Conservation (phyloP, 2,888 invertebrate genomes). For the Hyposoter didymator region DNA sequence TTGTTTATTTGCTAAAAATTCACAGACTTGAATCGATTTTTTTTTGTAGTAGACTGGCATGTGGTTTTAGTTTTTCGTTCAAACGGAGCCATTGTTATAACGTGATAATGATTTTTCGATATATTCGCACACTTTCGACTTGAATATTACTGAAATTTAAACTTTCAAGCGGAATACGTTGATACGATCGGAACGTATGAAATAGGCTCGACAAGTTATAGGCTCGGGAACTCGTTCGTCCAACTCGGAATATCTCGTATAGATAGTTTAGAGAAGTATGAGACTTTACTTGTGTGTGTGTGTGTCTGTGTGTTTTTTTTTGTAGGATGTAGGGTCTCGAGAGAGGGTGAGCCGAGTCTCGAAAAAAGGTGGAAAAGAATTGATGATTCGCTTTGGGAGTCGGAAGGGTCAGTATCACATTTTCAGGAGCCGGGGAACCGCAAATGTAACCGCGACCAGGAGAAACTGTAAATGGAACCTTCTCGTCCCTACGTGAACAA, state of each 20-base stretch:
- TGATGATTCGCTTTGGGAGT: constrained; percentile 46
- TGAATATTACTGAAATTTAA: background rate
- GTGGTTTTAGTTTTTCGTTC: too few relatives aligned
- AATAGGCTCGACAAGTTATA: too few relatives aligned
- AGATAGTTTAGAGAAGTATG: background rate
- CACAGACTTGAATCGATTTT: too few relatives aligned
- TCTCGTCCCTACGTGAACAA: constrained; percentile 10
- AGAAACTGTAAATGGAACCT: constrained; percentile 16
- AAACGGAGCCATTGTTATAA: too few relatives aligned
- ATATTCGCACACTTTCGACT: too few relatives aligned
- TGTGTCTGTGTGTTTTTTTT: background rate
- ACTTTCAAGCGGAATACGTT: background rate
- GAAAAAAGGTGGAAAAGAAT: constrained; percentile 36
- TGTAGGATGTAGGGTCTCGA: constrained; percentile 14
- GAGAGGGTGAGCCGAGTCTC: constrained; percentile 2
- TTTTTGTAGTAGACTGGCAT: too few relatives aligned
- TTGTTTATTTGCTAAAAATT: too few relatives aligned
- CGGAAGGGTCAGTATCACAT: constrained; percentile 53
- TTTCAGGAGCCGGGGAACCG: constrained; percentile 39
- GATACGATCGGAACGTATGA: background rate
- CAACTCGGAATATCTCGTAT: background rate
- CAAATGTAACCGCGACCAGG: constrained; percentile 24
- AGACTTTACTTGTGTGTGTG: background rate
- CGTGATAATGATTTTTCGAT: too few relatives aligned
- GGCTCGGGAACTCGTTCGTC: background rate